These are phyloP conservation scores for Plebejus anna DNA, from an alignment of 2,888 invertebrate genomes.

Conservation along the genomic window DNA sequence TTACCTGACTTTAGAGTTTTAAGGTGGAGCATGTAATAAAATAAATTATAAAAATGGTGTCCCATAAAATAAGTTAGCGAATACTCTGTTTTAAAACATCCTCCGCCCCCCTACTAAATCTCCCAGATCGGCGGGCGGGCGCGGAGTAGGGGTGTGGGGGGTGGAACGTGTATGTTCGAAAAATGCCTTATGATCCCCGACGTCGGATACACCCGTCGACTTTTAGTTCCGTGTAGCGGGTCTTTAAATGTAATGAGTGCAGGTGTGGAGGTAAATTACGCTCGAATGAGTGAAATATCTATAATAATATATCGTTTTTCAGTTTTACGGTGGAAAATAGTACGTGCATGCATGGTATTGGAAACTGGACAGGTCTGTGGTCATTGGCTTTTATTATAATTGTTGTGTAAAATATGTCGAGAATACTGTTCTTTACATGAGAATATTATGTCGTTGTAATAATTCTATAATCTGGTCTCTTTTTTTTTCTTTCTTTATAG, in stretches of 20 bases:
- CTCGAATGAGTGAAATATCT: background rate
- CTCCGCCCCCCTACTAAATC: slow-evolving; percentile 45
- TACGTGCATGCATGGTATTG: background rate
- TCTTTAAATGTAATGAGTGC: slow-evolving; percentile 20
- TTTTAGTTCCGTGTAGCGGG: slow-evolving; percentile 47
- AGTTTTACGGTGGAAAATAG: background rate
- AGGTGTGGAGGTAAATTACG: slow-evolving; percentile 17
- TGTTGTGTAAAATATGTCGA: background rate
- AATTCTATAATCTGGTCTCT: too few species aligned
- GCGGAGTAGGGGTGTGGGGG: slow-evolving; percentile 44
- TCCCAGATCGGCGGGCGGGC: slow-evolving; percentile 61
- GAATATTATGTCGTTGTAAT: too few species aligned
- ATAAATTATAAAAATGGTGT: slow-evolving; percentile 2
- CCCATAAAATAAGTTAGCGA: slow-evolving; percentile 26
- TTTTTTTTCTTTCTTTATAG: too few species aligned
- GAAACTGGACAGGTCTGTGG: background rate
- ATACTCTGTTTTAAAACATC: slow-evolving; percentile 48
- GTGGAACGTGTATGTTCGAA: slow-evolving; percentile 70
- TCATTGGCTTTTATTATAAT: background rate
- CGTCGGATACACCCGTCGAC: slow-evolving; percentile 44
- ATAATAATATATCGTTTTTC: background rate
- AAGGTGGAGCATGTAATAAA: background rate
- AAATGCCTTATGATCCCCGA: slow-evolving; percentile 75
- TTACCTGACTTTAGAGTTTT: background rate
- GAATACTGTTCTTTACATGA: too few species aligned